phyloP scores from a whole-genome alignment of 2,797 vertebrate genomes.

The Sebastiscus tertius region DNA sequence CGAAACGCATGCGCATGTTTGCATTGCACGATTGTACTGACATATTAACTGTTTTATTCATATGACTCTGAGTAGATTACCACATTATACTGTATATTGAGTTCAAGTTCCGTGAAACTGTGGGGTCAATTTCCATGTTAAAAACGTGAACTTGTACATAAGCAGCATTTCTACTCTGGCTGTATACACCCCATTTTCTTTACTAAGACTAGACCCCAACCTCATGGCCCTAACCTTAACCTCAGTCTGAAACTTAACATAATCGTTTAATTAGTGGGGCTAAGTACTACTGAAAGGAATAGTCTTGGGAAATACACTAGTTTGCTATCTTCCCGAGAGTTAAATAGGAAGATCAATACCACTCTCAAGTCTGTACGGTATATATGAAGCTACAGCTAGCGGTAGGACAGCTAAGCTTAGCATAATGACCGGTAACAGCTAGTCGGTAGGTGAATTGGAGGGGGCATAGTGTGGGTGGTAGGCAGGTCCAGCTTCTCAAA shows the following conservation, averaged over 20 bases:
- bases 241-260: background rate
- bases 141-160: background rate
- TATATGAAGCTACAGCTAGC: background rate
- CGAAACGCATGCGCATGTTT: background rate
- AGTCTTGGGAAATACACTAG: background rate
- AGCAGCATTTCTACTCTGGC: background rate
- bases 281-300: background rate
- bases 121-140: background rate
- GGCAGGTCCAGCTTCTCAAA: background rate
- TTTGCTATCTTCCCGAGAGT: background rate
- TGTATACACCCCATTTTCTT: background rate
- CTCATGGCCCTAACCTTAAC: background rate
- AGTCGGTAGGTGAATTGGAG: background rate
- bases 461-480: fast-evolving
- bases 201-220: background rate
- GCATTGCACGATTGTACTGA: background rate
- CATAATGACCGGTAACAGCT: background rate
- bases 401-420: background rate
- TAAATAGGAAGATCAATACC: background rate
- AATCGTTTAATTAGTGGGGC: background rate
- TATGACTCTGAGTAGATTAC: background rate
- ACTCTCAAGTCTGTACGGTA: background rate
- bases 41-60: background rate
- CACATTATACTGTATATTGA: background rate
- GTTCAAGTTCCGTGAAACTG: background rate